Evolutionary conservation across 2,888 invertebrate genomes (phyloP), one percentile per base, ranked within the genome.

Genomic region (Orchesellides sinensis): DNA sequence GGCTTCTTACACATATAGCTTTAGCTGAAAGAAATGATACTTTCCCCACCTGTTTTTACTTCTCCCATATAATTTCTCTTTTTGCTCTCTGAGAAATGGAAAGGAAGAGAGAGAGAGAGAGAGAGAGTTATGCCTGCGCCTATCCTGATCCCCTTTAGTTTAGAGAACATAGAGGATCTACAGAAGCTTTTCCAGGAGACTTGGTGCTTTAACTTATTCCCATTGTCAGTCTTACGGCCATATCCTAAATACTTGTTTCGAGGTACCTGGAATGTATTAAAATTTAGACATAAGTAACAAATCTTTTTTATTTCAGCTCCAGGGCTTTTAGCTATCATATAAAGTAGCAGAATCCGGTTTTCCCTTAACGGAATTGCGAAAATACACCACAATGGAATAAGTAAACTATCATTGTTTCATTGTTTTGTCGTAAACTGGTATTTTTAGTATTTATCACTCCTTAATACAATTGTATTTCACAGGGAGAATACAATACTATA

Each of bases 11-110:
- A 49, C 6, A 54, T 54, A n/a, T 54, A 56, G 23, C 52, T 21
- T 54, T 17, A 70, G 17, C 70, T 56, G 35, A n/a, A 40, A 56
- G 35, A 47, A 69, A 61, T 78, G 35, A 68, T 70, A 61, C 61
- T 69, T 69, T 78, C 74, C 73, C 81, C 74, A 81, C 81, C 81
- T 81, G 81, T 81, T 81, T 73, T 81, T 66, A 40, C 65, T 63
- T 79, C 63, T 73, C 63, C 40, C 63, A 32, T 45, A 54, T 79
- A 79, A 52, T 78, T 78, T 78, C 78, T 69, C 68, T 61, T 40
- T n/a, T 52, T 29, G 32, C 32, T 56, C n/a, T n/a, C 32, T 54
- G n/a, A 40, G 40, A 14, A 14, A 14, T 40, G n/a, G n/a, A n/a
- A n/a, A n/a, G n/a, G n/a, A n/a, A n/a, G n/a, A 5, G 6, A 35